Conservation (phyloP, 2,888 invertebrate species). For the Conomelus anceps region DNA sequence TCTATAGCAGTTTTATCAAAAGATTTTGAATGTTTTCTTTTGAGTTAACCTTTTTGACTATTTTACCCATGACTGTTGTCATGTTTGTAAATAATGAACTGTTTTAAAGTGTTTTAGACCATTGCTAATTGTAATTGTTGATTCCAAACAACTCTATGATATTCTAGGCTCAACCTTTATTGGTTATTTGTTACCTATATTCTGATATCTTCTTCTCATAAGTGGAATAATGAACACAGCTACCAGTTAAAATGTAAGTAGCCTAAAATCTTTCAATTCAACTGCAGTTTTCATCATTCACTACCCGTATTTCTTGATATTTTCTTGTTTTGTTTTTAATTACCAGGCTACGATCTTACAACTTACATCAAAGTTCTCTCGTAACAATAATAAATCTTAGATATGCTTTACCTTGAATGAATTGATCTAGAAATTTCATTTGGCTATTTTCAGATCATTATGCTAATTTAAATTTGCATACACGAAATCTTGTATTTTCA, state of each 20-base stretch:
- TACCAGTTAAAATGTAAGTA: background rate
- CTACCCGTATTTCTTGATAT: background rate
- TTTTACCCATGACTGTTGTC: background rate
- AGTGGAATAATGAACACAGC: background rate
- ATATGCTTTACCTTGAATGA: background rate
- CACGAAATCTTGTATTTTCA: background rate
- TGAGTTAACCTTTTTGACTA: background rate
- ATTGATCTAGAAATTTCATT: background rate
- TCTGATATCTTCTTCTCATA: background rate
- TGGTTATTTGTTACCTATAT: background rate
- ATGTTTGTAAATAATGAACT: background rate
- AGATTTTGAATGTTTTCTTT: background rate
- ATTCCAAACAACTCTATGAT: background rate
- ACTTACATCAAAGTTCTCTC: too few species aligned
- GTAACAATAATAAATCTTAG: too few species aligned
- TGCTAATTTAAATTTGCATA: background rate
- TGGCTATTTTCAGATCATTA: background rate
- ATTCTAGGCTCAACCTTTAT: background rate
- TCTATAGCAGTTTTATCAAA: background rate
- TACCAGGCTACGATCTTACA: background rate
- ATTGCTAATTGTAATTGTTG: background rate
- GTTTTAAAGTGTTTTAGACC: background rate
- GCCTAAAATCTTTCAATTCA: background rate
- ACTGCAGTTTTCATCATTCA: background rate
- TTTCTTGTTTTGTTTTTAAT: background rate